phyloP scores from a whole-genome alignment of 2,888 invertebrate genomes.

The Itoplectis maculator region DNA sequence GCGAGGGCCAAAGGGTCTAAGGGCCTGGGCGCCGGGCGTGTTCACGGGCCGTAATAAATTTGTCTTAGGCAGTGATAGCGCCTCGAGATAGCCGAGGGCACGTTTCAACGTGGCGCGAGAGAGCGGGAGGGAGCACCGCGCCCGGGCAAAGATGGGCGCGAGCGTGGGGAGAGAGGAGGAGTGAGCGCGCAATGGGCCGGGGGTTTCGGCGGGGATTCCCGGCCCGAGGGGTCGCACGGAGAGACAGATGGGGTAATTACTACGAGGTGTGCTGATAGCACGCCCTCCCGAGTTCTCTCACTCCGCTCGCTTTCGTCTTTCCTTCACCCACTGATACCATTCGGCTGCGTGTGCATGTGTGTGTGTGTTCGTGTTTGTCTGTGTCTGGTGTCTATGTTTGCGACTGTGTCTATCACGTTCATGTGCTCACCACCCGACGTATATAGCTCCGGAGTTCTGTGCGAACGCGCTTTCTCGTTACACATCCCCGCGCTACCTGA shows the following conservation, averaged over 20 bases:
- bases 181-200: conserved; percentile 37
- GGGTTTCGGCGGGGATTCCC: conserved; percentile 65
- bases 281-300: conserved; percentile 69
- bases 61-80: conserved; percentile 76
- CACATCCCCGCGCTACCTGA: conserved; percentile 43
- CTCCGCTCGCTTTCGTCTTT: conserved; percentile 38
- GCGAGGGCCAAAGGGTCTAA: conserved; percentile 46
- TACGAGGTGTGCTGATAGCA: conserved; percentile 75
- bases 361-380: conserved; percentile 1
- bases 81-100: conserved; percentile 70
- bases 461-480: conserved; percentile 31
- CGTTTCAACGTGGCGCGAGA: conserved; percentile 67
- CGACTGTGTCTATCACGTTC: too few relatives aligned
- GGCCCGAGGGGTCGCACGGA: conserved; percentile 74
- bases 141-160: conserved; percentile 66
- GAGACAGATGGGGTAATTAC: conserved; percentile 78
- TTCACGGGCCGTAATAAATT: conserved; percentile 74
- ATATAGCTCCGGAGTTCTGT: conserved; percentile 26
- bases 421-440: neutral
- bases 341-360: neutral
- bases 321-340: conserved; percentile 26
- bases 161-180: too few relatives aligned
- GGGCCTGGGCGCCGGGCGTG: conserved; percentile 45
- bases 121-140: conserved; percentile 54
- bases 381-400: too few relatives aligned